Evolutionary conservation across 2,797 vertebrate genomes (phyloP).

Genomic region (Protosalanx chinensis): DNA sequence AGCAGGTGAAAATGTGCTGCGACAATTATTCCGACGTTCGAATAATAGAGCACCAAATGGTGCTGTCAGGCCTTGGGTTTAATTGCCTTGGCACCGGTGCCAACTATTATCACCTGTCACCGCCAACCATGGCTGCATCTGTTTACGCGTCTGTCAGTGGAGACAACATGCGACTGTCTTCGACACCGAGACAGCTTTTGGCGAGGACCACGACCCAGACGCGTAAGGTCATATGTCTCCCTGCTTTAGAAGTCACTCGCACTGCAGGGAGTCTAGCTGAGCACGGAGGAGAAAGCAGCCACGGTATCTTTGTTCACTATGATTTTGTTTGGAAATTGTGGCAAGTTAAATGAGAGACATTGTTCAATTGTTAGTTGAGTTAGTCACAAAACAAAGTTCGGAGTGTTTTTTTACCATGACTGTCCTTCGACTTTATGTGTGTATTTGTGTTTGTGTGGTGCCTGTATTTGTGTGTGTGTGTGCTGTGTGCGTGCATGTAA

Average conservation of each 20-base stretch:
- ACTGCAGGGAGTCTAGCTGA: conserved; percentile 10
- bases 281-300: background rate
- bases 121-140: conserved; percentile 84
- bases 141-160: conserved; percentile 85
- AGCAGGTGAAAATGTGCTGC: conserved; percentile 67
- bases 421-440: background rate
- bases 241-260: conserved; percentile 33
- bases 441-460: background rate
- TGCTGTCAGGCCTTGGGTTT: conserved; percentile 82
- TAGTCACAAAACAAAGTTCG: background rate
- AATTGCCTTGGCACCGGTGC: conserved; percentile 85
- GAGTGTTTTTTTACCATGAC: background rate
- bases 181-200: conserved; percentile 59
- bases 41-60: conserved; percentile 82
- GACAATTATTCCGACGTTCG: conserved; percentile 74
- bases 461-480: background rate
- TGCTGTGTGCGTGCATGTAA: background rate
- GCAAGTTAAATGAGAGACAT: background rate
- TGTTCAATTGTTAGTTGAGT: background rate
- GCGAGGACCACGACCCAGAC: conserved; percentile 60
- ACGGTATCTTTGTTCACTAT: background rate
- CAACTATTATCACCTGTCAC: conserved; percentile 91
- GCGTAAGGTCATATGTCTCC: conserved; percentile 62
- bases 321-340: background rate
- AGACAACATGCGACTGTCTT: conserved; percentile 64